A percentile compares a stretch with the other conserved stretches of the same genome.
Evolutionary conservation across 1,140 invertebrate genomes (phyloP).

Genomic region (Andricus grossulariae): DNA sequence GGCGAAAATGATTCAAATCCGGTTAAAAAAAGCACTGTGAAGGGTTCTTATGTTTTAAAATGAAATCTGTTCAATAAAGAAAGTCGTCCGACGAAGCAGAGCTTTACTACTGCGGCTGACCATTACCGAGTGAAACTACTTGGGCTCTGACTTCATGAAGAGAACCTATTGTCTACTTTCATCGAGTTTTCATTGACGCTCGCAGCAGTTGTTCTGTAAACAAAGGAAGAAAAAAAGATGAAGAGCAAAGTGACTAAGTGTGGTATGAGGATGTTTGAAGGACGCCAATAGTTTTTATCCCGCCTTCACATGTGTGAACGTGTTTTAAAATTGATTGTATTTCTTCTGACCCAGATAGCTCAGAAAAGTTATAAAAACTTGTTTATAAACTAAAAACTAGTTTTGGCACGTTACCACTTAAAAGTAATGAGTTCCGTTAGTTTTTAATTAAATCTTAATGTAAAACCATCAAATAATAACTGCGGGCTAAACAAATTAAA

Average conservation of each 20-base stretch:
- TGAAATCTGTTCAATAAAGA: too few species aligned
- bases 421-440: too few species aligned
- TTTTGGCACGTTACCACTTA: too few species aligned
- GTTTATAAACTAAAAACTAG: too few species aligned
- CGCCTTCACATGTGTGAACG: background rate
- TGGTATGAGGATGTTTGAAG: constrained; percentile 1
- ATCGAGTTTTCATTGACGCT: constrained; percentile 20
- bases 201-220: constrained; percentile 13
- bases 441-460: too few species aligned
- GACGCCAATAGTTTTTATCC: background rate
- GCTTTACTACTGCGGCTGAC: constrained; percentile 24
- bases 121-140: constrained; percentile 14
- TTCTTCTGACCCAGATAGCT: background rate
- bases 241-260: background rate
- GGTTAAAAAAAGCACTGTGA: too few species aligned
- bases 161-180: constrained; percentile 13
- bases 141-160: background rate
- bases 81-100: background rate
- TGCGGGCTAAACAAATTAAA: too few species aligned
- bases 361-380: too few species aligned
- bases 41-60: too few species aligned
- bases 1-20: too few species aligned
- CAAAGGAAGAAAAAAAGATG: constrained; percentile 8
- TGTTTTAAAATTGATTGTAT: constrained; percentile 1
- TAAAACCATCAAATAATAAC: too few species aligned